A percentile compares a stretch with the other conserved stretches of the same genome.
These are phyloP conservation scores for Ascidia mentula DNA, from an alignment of 23 tunicate species.

Conservation along the genomic window DNA sequence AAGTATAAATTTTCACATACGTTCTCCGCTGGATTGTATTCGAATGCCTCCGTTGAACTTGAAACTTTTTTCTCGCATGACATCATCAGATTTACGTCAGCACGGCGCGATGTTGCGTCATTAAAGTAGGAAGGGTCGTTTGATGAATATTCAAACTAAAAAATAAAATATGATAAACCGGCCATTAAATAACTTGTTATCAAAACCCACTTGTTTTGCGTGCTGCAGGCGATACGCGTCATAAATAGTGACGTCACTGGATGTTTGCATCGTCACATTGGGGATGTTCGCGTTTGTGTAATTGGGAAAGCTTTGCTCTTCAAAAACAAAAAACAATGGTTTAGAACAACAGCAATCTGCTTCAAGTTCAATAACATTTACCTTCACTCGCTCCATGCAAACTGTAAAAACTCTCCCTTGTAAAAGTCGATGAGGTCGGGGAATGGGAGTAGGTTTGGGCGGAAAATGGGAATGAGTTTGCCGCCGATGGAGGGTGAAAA, in stretches of 20 bases:
- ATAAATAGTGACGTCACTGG: not conserved
- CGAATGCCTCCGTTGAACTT: not conserved
- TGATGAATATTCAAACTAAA: not conserved
- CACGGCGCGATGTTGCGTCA: not conserved
- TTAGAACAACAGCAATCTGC: not conserved
- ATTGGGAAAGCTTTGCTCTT: no score
- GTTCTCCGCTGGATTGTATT: no score
- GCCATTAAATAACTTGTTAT: not conserved
- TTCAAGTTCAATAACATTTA: not conserved
- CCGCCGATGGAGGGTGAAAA: conserved; percentile 35
- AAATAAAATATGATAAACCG: not conserved
- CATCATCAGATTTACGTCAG: not conserved
- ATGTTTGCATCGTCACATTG: no score
- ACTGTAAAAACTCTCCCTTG: conserved; percentile 16
- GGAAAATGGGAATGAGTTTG: conserved; percentile 43
- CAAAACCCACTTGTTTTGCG: not conserved
- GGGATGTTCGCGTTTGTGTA: no score
- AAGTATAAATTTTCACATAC: not conserved
- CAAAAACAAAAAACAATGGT: no score
- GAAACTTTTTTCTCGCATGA: not conserved
- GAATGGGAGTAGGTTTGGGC: conserved; percentile 39
- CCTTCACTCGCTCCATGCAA: not conserved
- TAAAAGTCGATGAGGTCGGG: conserved; percentile 25
- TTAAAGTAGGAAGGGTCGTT: not conserved
- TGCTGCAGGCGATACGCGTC: not conserved